Evolutionary conservation across 2,888 invertebrate genomes (phyloP).

Genomic region (Apodemia duryi): DNA sequence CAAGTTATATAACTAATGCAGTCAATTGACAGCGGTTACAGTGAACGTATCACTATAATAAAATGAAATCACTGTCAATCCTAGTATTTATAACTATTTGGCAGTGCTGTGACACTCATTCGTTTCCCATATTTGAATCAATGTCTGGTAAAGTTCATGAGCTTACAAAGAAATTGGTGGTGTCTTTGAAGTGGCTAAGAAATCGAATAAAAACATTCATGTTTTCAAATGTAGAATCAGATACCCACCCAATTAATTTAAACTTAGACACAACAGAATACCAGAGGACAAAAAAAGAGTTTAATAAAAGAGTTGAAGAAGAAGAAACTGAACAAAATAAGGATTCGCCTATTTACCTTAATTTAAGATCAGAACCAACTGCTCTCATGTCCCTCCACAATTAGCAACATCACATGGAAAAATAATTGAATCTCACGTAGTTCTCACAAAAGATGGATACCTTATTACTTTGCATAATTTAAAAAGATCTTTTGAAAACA

Average conservation of each 20-base stretch:
- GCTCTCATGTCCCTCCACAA: conserved; percentile 47
- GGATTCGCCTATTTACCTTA: neutral
- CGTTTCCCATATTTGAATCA: conserved; percentile 35
- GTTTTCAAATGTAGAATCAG: conserved; percentile 17
- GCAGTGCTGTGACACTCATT: conserved; percentile 24
- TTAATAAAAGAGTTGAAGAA: conserved; percentile 37
- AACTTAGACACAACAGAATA: conserved; percentile 1
- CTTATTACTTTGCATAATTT: conserved; percentile 53
- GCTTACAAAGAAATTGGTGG: conserved; percentile 32
- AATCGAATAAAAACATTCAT: conserved; percentile 33
- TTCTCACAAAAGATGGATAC: conserved; percentile 54
- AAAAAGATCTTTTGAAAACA: conserved; percentile 25
- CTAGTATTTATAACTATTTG: conserved; percentile 26
- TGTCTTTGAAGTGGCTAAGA: conserved; percentile 34
- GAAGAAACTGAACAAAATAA: conserved; percentile 28
- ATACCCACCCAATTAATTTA: neutral
- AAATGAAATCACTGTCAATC: neutral
- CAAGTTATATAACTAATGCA: neutral
- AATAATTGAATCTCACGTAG: conserved; percentile 48
- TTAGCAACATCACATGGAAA: conserved; percentile 50
- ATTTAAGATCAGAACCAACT: conserved; percentile 38
- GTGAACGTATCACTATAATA: neutral
- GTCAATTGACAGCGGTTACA: neutral
- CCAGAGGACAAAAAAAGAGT: conserved; percentile 31
- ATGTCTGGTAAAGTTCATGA: conserved; percentile 36